Evolutionary conservation across 2,888 invertebrate genomes (phyloP), one percentile per base, ranked within the genome.

Genomic region (Trachelus iudaicus): DNA sequence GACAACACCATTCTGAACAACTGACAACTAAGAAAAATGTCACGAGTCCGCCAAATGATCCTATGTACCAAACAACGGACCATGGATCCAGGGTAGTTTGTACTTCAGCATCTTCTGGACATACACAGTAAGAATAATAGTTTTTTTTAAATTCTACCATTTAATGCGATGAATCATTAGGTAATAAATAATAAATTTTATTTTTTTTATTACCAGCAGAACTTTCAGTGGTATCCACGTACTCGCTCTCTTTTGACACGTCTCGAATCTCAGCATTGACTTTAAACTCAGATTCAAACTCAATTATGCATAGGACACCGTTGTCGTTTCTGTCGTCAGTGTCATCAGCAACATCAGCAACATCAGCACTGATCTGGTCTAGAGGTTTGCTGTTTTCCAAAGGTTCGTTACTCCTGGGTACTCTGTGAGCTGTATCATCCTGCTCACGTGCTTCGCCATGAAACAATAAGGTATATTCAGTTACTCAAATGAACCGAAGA

Each of bases 11-110:
- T 81, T 93, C 93, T 9, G 93, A 93, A 82, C 93, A 94, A 76
- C 93, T 93, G 34, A 94, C 92, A 12, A 94, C 92, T 69, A 94
- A 90, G 87, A 94, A 94, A 87, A 93, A 93, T 9, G 92, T 92
- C 3, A 94, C 93, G 33, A 94, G 88, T 1, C 93, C 93, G 6
- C 93, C 93, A 83, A 94, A 93, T 2, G 93, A 93, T 3, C 93
- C 93, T 75, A 94, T 92, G 90, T 94, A 94, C 93, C 93, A 93
- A 11, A 93, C 91, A 76, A 94, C 92, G 35, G 93, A 93, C 93
- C 93, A 93, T 0, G 93, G 92, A 83, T 93, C 93, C 84, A 92
- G 83, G 0, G 91, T 88, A 71, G 87, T 89, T 69, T 90, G 89
- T 23, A 81, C 83, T 1, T 88, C 85, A 34, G 80, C 79, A 68